Percentiles rank a stretch among this genome's conserved stretches.
Evolutionary conservation across 2,113 vertebrate genomes (phyloP).

Genomic region (Aythya baeri): DNA sequence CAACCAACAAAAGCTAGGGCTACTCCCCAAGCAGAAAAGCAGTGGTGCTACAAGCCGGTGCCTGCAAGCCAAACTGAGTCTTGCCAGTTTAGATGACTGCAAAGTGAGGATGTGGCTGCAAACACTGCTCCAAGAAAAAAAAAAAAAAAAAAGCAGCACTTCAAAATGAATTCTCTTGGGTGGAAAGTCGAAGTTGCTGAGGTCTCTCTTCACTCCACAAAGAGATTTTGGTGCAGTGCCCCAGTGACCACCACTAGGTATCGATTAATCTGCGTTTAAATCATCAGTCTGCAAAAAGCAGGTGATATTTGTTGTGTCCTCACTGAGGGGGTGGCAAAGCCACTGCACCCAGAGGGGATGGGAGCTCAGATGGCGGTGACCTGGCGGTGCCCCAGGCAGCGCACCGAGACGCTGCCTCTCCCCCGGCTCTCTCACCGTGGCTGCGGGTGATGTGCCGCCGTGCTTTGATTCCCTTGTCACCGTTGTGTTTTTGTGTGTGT

Average conservation of each 20-base stretch:
- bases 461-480: neutral
- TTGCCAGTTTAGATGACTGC: neutral
- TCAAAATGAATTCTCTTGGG: neutral
- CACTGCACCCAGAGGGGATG: neutral
- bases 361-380: neutral
- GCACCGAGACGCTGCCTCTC: neutral
- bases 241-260: neutral
- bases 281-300: neutral
- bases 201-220: neutral
- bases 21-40: neutral
- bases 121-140: neutral
- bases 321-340: neutral
- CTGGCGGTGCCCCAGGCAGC: neutral
- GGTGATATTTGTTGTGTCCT: neutral
- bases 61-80: neutral
- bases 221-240: neutral
- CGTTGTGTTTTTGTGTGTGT: neutral
- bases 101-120: neutral
- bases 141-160: too few relatives aligned
- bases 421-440: fast-evolving
- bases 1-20: neutral
- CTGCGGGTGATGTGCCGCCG: neutral
- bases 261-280: neutral
- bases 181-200: neutral
- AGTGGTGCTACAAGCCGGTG: fast-evolving